Conservation (phyloP, 2,113 vertebrate species). For the Carassius carassius region DNA sequence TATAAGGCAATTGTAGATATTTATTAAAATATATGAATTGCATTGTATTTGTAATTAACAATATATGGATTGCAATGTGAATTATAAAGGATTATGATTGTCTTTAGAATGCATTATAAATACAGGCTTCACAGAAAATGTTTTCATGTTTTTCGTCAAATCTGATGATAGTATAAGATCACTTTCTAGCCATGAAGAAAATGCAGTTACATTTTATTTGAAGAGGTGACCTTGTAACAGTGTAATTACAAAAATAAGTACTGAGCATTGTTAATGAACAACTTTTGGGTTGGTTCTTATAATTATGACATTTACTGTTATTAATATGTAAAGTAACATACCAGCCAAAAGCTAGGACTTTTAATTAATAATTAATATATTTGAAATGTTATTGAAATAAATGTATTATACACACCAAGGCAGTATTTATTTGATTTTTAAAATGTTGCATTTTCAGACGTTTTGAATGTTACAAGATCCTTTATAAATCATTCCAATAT, state of each 20-base stretch:
- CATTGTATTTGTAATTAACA: too few relatives aligned
- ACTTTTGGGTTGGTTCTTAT: neutral
- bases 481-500: too few relatives aligned
- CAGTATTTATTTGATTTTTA: too few relatives aligned
- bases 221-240: neutral
- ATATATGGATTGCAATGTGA: neutral
- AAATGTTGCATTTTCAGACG: too few relatives aligned
- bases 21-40: too few relatives aligned
- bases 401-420: too few relatives aligned
- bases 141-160: neutral
- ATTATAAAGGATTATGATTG: neutral
- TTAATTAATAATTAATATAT: too few relatives aligned
- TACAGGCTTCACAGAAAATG: neutral
- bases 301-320: neutral
- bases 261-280: too few relatives aligned
- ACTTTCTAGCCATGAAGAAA: neutral
- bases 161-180: neutral
- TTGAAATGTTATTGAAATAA: too few relatives aligned
- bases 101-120: neutral
- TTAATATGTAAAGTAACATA: neutral
- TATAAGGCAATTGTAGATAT: too few relatives aligned
- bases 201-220: neutral
- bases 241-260: neutral
- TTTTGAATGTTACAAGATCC: too few relatives aligned
- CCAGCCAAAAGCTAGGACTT: neutral